These are phyloP conservation scores for Thera obeliscata DNA, from an alignment of 2,888 invertebrate species.

Conservation along the genomic window DNA sequence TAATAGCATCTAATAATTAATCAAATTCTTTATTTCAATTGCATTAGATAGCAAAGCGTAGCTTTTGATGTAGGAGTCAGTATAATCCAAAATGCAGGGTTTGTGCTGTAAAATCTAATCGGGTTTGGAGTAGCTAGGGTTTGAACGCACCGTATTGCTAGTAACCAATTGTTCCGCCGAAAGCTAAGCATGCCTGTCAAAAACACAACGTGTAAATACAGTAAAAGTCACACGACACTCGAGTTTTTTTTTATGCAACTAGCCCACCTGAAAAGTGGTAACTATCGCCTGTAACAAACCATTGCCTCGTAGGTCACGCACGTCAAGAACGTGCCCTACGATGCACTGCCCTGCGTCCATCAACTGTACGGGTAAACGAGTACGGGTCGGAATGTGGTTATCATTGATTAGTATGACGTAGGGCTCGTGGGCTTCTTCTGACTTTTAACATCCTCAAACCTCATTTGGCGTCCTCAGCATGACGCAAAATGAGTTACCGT, in stretches of 20 bases:
- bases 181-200: conserved; percentile 5
- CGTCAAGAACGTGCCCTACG: no score
- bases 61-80: neutral
- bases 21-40: neutral
- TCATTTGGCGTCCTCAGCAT: no score
- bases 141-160: conserved; percentile 1
- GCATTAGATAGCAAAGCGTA: neutral
- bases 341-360: no score
- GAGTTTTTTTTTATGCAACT: neutral
- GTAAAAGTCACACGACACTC: neutral
- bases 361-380: no score
- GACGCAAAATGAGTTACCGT: no score
- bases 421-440: no score
- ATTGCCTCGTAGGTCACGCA: no score
- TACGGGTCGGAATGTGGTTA: no score
- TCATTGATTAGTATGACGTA: no score
- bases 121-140: neutral
- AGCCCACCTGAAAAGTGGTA: no score
- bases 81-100: neutral
- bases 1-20: neutral
- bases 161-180: conserved; percentile 1
- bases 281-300: no score
- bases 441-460: no score
- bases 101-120: neutral
- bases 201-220: conserved; percentile 2